Conservation (phyloP, 2,888 invertebrate genomes). For the Smittia sp. region DNA sequence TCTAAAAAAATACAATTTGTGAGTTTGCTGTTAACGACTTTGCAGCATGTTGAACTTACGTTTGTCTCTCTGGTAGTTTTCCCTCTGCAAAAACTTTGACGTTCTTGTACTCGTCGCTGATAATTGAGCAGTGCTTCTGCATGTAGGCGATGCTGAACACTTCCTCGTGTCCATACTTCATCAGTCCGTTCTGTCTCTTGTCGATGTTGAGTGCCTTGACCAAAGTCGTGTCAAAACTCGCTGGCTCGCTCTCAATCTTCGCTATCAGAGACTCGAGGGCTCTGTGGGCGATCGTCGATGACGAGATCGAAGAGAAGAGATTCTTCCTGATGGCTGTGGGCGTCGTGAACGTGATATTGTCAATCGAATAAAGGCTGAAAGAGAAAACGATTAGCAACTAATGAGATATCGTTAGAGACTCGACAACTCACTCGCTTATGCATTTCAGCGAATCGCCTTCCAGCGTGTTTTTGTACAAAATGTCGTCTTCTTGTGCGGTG, state of each 20-base stretch:
- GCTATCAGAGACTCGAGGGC: conserved; percentile 49
- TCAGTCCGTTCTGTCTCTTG: conserved; percentile 50
- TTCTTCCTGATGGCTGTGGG: conserved; percentile 42
- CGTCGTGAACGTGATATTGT: conserved; percentile 31
- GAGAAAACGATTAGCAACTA: not conserved
- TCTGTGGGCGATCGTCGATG: conserved; percentile 49
- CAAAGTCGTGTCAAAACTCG: conserved; percentile 50
- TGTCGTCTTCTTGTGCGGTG: conserved; percentile 40
- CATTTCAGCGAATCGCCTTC: conserved; percentile 47
- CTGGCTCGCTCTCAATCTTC: conserved; percentile 48
- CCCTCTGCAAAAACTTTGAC: conserved; percentile 52
- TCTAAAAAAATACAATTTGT: conserved; percentile 44
- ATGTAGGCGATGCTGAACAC: conserved; percentile 51
- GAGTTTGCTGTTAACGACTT: not conserved
- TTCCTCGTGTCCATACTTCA: conserved; percentile 51
- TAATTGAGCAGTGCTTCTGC: conserved; percentile 52
- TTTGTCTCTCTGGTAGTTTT: conserved; percentile 50
- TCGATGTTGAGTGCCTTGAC: conserved; percentile 49
- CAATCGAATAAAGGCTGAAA: conserved; percentile 41
- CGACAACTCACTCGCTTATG: conserved; percentile 44
- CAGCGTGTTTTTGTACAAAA: conserved; percentile 44
- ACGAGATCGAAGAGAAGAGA: conserved; percentile 50
- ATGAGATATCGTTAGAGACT: not conserved
- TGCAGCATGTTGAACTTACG: conserved; percentile 48
- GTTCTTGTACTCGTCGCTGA: conserved; percentile 50